Evolutionary conservation across 2,797 vertebrate genomes (phyloP).

Genomic region (Austrolebias charrua): DNA sequence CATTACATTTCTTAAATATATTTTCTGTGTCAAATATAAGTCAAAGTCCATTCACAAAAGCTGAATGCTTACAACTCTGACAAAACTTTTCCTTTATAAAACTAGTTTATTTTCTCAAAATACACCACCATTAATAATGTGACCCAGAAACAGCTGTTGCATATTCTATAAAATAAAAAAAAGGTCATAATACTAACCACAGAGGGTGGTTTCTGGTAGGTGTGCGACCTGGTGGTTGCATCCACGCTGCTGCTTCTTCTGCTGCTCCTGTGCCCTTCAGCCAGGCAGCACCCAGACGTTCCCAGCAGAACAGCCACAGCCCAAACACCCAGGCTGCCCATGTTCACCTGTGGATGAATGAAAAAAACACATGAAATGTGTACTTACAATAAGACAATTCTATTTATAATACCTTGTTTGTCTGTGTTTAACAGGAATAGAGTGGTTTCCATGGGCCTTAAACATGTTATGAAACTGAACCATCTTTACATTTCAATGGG

Average conservation of each 20-base stretch:
- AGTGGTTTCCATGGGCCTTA: not conserved
- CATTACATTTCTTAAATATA: too few species aligned
- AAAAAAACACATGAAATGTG: not conserved
- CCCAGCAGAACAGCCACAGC: constrained; percentile 82
- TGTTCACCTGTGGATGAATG: constrained; percentile 73
- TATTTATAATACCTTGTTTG: not conserved
- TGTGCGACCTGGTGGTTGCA: constrained; percentile 53
- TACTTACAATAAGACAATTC: constrained; percentile 1
- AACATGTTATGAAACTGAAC: too few species aligned
- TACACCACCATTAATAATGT: too few species aligned
- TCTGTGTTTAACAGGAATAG: not conserved
- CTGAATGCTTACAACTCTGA: too few species aligned
- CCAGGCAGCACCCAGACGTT: constrained; percentile 70
- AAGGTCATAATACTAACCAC: constrained; percentile 76
- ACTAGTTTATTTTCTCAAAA: too few species aligned
- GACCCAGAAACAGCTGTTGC: not conserved
- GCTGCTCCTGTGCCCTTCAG: constrained; percentile 64
- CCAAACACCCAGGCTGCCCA: constrained; percentile 84
- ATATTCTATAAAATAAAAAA: not conserved
- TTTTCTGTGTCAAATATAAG: too few species aligned
- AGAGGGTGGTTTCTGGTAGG: constrained; percentile 54
- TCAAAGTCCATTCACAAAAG: too few species aligned
- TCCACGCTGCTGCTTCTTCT: constrained; percentile 75
- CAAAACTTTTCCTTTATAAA: too few species aligned
- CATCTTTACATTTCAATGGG: too few species aligned